Conservation (phyloP, 2,113 vertebrate genomes). For the Leucoraja erinaceus region DNA sequence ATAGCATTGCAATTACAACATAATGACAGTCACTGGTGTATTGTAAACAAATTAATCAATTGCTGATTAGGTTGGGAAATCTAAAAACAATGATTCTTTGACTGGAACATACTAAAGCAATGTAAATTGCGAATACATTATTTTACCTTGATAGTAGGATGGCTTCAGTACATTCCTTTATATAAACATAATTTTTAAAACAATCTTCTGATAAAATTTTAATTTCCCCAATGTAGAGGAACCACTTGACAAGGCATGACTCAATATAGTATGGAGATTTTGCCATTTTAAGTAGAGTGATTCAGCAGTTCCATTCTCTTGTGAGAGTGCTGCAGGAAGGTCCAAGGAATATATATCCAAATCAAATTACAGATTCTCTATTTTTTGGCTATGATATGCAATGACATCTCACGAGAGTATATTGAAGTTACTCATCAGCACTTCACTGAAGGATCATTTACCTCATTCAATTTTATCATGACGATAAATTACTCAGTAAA, state of each 20-base stretch:
- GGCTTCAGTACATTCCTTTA: too few species aligned
- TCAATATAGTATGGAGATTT: background rate
- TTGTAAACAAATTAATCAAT: too few species aligned
- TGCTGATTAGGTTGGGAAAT: too few species aligned
- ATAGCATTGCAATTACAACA: background rate
- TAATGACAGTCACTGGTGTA: background rate
- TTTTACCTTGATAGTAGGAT: too few species aligned
- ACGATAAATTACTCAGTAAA: background rate
- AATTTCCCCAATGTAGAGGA: background rate
- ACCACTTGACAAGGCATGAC: background rate
- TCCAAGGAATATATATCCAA: background rate
- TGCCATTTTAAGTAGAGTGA: background rate
- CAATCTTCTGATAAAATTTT: too few species aligned
- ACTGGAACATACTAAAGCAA: background rate
- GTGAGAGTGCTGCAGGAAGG: background rate
- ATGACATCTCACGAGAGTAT: background rate
- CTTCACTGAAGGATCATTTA: background rate
- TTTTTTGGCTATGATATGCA: background rate
- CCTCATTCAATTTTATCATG: background rate
- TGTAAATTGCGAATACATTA: background rate
- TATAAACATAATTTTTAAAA: background rate
- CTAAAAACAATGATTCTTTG: background rate
- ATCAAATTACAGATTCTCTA: background rate
- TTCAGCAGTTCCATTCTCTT: background rate
- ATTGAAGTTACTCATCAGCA: background rate